These are phyloP conservation scores for Ginglymostoma cirratum DNA, from an alignment of 2,113 vertebrate species.

Conservation along the genomic window DNA sequence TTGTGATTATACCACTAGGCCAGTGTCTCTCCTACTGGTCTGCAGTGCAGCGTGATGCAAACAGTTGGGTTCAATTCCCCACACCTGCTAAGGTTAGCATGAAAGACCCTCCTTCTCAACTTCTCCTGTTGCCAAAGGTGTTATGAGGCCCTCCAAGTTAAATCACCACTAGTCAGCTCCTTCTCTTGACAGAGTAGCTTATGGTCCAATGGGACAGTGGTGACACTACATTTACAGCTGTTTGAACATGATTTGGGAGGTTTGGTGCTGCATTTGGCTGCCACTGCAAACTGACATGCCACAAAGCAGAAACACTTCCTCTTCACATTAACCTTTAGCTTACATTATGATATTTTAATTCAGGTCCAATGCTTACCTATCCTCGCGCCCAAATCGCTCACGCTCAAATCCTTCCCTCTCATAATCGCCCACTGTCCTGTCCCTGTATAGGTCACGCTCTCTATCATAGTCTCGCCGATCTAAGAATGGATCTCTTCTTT, in stretches of 20 bases:
- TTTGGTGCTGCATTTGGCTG: not conserved
- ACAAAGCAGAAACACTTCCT: not conserved
- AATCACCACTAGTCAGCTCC: too few relatives aligned
- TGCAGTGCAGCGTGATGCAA: too few relatives aligned
- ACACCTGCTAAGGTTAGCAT: too few relatives aligned
- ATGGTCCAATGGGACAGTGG: too few relatives aligned
- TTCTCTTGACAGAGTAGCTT: too few relatives aligned
- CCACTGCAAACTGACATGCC: not conserved
- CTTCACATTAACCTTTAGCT: not conserved
- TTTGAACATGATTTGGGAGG: not conserved
- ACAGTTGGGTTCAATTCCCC: too few relatives aligned
- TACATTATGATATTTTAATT: not conserved
- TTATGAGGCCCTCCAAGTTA: too few relatives aligned
- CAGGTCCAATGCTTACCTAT: not conserved
- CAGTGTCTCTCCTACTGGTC: too few relatives aligned
- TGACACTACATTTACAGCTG: not conserved
- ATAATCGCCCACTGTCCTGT: constrained; percentile 45
- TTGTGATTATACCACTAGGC: too few relatives aligned
- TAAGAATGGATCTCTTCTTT: constrained; percentile 72
- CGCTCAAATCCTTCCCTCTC: constrained; percentile 46
- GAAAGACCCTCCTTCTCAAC: too few relatives aligned
- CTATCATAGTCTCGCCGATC: constrained; percentile 84
- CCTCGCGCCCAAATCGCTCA: constrained; percentile 39
- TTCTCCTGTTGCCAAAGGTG: too few relatives aligned
- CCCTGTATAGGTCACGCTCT: constrained; percentile 67